These are phyloP conservation scores for Agrilus planipennis DNA, from an alignment of 1,140 invertebrate species.

Conservation along the genomic window DNA sequence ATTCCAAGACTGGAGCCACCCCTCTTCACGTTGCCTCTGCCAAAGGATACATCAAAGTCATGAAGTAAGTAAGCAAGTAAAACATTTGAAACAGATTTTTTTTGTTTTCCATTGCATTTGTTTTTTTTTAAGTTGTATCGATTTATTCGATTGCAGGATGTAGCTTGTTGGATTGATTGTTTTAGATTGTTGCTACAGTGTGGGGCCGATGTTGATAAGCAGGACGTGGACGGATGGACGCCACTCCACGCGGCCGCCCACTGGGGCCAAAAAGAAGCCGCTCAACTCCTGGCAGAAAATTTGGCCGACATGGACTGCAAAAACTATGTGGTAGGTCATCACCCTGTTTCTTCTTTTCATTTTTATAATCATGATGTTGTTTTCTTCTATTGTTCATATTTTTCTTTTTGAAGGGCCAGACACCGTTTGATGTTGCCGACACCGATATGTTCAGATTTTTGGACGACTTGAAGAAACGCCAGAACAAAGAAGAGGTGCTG, in stretches of 20 bases:
- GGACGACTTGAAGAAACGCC: conserved; percentile 71
- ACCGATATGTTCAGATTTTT: conserved; percentile 66
- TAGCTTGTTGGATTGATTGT: conserved; percentile 13
- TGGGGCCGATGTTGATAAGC: conserved; percentile 74
- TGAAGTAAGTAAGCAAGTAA: conserved; percentile 54
- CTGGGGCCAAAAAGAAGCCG: conserved; percentile 92
- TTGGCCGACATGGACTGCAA: conserved; percentile 85
- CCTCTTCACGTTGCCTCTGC: conserved; percentile 96
- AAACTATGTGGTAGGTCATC: conserved; percentile 66
- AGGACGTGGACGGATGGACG: conserved; percentile 96
- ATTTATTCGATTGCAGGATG: background rate
- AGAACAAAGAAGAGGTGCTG: conserved; percentile 50
- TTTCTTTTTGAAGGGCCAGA: conserved; percentile 65
- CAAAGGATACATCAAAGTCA: conserved; percentile 92
- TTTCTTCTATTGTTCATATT: background rate
- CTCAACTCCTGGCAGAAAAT: conserved; percentile 78
- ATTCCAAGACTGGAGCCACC: conserved; percentile 86
- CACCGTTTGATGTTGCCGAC: conserved; percentile 84
- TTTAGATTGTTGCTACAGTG: conserved; percentile 59
- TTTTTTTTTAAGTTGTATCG: background rate
- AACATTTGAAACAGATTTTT: background rate
- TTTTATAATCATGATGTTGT: background rate
- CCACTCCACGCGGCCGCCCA: conserved; percentile 94
- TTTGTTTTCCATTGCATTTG: background rate
- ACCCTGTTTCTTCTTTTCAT: conserved; percentile 2